phyloP scores from a whole-genome alignment of 2,113 vertebrate genomes.

The Tyto alba region DNA sequence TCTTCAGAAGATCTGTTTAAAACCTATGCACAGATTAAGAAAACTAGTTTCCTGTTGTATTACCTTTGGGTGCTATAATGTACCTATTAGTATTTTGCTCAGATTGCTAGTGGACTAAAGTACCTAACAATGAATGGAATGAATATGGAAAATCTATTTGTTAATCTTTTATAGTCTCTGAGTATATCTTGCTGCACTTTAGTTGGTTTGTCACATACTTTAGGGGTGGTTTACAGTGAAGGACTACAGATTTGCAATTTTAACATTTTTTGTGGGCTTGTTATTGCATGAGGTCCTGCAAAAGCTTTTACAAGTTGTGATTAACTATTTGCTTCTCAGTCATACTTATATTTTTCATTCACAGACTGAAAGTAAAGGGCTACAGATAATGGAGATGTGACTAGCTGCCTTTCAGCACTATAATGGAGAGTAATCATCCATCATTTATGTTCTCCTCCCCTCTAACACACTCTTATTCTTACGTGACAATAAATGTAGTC shows the following conservation, averaged over 20 bases:
- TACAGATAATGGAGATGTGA: background rate
- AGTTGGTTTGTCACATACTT: background rate
- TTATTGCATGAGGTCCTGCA: background rate
- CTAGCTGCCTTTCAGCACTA: background rate
- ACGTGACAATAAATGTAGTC: background rate
- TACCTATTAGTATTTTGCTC: background rate
- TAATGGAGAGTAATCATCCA: background rate
- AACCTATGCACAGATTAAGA: background rate
- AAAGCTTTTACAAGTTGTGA: background rate
- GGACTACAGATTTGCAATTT: background rate
- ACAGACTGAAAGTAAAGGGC: background rate
- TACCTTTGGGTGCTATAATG: background rate
- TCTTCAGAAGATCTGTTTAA: background rate
- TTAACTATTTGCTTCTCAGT: background rate
- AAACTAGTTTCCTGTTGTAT: background rate
- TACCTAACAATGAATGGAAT: background rate
- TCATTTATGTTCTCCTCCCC: background rate
- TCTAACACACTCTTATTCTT: background rate
- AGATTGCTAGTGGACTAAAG: background rate
- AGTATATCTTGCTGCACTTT: background rate
- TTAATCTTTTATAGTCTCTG: background rate
- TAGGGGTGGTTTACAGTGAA: background rate
- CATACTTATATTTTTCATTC: background rate
- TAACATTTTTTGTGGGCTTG: background rate
- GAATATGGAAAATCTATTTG: background rate